A percentile compares a stretch with the other conserved stretches of the same genome.
Conservation (phyloP, 2,797 vertebrate species). For the Danio kyathit region DNA sequence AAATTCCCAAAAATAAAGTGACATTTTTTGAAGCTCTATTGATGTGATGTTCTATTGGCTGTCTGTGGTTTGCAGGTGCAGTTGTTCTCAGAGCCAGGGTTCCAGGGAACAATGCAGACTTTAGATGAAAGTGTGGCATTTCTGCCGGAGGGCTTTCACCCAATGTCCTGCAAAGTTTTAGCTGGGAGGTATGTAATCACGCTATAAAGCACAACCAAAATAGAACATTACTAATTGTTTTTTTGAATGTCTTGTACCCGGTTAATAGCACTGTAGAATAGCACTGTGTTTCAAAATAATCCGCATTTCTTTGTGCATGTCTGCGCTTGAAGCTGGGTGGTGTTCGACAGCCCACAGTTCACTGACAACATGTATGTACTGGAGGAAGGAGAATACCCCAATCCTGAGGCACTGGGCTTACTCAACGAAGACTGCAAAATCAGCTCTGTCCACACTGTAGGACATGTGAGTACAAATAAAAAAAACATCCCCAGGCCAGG, state of each 20-base stretch:
- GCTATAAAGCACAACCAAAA: not conserved
- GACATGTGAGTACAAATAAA: constrained; percentile 86
- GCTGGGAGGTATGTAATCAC: constrained; percentile 84
- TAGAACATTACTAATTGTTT: not conserved
- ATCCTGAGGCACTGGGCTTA: constrained; percentile 86
- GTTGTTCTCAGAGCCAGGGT: constrained; percentile 90
- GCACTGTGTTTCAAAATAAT: not conserved
- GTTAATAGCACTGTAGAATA: not conserved
- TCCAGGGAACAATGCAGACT: constrained; percentile 82
- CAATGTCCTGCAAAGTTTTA: constrained; percentile 89
- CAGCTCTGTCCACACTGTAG: constrained; percentile 84
- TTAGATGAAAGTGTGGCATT: constrained; percentile 81
- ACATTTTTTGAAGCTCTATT: not conserved
- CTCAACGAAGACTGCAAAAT: constrained; percentile 74
- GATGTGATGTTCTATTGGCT: not conserved
- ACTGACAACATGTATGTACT: constrained; percentile 89
- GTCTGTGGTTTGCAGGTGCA: constrained; percentile 80
- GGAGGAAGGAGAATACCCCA: constrained; percentile 91
- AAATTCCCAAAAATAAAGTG: not conserved
- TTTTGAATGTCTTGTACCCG: not conserved
- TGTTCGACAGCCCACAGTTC: constrained; percentile 87
- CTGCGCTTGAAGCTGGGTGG: constrained; percentile 85
- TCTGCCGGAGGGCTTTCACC: constrained; percentile 83
- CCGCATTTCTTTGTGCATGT: constrained; percentile 16
- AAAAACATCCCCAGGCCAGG: not conserved